Conservation (phyloP, 2,888 invertebrate genomes). For the Cotesia congregata region DNA sequence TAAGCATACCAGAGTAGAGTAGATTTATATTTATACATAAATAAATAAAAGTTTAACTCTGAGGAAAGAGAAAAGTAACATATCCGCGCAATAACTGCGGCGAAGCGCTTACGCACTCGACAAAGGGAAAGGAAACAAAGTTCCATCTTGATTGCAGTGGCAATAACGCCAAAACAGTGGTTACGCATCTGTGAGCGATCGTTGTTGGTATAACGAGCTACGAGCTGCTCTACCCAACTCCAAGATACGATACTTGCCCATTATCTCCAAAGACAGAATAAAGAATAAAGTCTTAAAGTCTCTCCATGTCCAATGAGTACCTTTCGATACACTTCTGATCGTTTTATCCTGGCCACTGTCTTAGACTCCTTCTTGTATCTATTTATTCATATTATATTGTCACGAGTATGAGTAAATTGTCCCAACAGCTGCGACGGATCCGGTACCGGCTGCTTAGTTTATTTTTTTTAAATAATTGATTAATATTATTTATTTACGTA, state of each 20-base stretch:
- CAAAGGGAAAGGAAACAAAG: constrained; percentile 34
- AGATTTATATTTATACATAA: constrained; percentile 5
- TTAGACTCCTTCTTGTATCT: background rate
- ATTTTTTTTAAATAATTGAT: no score
- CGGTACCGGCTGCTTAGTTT: background rate
- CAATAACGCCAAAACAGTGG: constrained; percentile 51
- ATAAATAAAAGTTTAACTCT: constrained; percentile 6
- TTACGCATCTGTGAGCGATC: constrained; percentile 40
- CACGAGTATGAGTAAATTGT: background rate
- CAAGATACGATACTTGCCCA: constrained; percentile 35
- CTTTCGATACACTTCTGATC: constrained; percentile 26
- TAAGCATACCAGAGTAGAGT: constrained; percentile 10
- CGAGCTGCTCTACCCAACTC: background rate
- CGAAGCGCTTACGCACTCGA: constrained; percentile 23
- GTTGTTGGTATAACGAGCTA: constrained; percentile 38
- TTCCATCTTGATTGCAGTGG: constrained; percentile 41
- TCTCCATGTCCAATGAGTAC: constrained; percentile 3
- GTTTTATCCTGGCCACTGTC: background rate
- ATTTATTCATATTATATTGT: background rate
- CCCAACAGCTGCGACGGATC: background rate
- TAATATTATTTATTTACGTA: no score
- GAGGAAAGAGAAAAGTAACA: background rate
- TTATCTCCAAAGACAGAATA: constrained; percentile 49
- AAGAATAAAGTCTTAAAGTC: constrained; percentile 10
- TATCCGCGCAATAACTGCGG: constrained; percentile 25